phyloP scores from a whole-genome alignment of 1,140 invertebrate species.

The Bombus huntii region DNA sequence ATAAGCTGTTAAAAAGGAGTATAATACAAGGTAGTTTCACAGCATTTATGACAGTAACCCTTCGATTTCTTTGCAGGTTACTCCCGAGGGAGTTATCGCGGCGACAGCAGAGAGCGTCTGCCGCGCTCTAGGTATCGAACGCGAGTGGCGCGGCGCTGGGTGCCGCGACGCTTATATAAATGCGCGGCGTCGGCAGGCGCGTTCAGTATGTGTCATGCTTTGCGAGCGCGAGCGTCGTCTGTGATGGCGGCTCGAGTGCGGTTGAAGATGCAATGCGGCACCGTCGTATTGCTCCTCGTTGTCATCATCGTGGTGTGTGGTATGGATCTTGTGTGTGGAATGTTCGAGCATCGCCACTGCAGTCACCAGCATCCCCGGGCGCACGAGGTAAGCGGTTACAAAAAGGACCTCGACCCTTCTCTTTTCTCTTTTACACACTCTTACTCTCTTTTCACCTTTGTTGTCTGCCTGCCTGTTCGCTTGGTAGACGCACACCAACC shows the following conservation, averaged over 20 bases:
- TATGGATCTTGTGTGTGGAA: conserved; percentile 77
- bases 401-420: not conserved
- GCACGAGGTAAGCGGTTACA: conserved; percentile 80
- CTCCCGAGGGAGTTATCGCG: conserved; percentile 59
- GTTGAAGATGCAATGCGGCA: conserved; percentile 80
- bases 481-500: not conserved
- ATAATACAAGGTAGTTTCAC: not conserved
- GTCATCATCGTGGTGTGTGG: conserved; percentile 75
- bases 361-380: conserved; percentile 82
- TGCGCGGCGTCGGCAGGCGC: conserved; percentile 67
- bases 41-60: not conserved
- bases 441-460: conserved; percentile 28
- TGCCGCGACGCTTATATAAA: conserved; percentile 74
- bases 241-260: conserved; percentile 80
- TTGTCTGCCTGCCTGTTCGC: conserved; percentile 9
- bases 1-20: not conserved
- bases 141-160: conserved; percentile 59
- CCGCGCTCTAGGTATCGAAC: conserved; percentile 58
- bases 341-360: conserved; percentile 82
- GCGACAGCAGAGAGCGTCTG: conserved; percentile 52
- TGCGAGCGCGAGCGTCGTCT: conserved; percentile 68
- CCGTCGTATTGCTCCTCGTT: conserved; percentile 71
- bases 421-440: conserved; percentile 28
- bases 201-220: conserved; percentile 79
- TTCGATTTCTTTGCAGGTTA: conserved; percentile 60